A percentile compares a stretch with the other conserved stretches of the same genome.
phyloP scores from a whole-genome alignment of 1,140 invertebrate species.

The Musca vetustissima region DNA sequence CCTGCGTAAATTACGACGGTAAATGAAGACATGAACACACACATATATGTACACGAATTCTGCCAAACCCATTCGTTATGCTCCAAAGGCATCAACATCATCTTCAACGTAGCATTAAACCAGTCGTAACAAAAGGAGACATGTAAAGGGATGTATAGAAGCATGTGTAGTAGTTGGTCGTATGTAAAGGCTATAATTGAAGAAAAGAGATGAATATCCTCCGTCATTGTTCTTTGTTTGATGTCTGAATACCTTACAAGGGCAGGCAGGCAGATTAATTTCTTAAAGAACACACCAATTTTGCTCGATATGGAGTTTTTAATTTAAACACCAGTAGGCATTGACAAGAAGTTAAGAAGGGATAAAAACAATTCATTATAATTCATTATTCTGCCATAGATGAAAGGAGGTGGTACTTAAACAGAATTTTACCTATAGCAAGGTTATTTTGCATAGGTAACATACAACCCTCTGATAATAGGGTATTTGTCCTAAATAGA shows the following conservation, averaged over 20 bases:
- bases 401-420: no score
- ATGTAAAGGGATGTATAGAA: not conserved
- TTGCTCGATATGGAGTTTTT: not conserved
- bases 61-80: not conserved
- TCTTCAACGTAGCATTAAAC: no score
- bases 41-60: no score
- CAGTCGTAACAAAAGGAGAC: not conserved
- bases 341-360: not conserved
- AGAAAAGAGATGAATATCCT: not conserved
- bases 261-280: not conserved
- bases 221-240: not conserved
- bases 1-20: no score
- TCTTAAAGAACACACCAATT: constrained; percentile 3
- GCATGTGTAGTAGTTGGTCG: no score
- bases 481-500: no score
- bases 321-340: no score
- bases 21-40: no score
- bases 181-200: constrained; percentile 8
- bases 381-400: not conserved
- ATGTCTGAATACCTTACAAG: not conserved
- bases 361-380: constrained; percentile 8
- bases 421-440: no score
- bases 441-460: no score
- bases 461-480: no score
- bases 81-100: not conserved